Base-by-base conservation (phyloP, 2,888 invertebrate genomes). In the Lamellibrachia satsuma region DNA sequence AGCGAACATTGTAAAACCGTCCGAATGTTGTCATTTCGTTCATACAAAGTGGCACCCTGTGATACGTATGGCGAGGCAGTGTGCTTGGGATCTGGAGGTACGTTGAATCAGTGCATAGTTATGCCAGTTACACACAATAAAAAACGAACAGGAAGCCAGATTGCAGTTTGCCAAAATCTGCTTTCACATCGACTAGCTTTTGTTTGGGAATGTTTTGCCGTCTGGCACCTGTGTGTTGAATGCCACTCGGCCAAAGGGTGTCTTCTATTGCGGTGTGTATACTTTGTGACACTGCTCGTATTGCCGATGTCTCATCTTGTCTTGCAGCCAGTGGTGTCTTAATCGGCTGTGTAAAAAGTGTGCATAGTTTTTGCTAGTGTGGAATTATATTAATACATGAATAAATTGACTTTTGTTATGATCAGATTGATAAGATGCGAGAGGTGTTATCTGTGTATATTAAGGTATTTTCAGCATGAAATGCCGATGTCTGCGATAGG, bases 171-270 rank as follows among this genome's bases (percentile, higher is more conserved):
- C 75, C 75, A 75, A 75, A 75, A 22, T 75, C 75, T 75, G 75
- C 75, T 75, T 75, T 75, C 75, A n/a, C n/a, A 75, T 75, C 75
- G 75, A 75, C 75, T 75, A 75, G n/a, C 75, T 75, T 75, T 75
- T 75, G 75, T 75, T 75, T 75, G 75, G 75, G n/a, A 22, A 22
- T 15, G 15, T 75, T 75, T 75, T 75, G 75, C 22, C n/a, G 75
- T 15, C 75, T 75, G 75, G 75, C 22, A n/a, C 15, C 75, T 15
- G 75, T 75, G 75, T 75, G 75, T 75, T 75, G 22, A 4, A 4
- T 15, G 75, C 75, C 75, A 75, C 22, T n/a, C 15, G 22, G 15
- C n/a, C 75, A 15, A 75, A 75, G n/a, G 75, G 75, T 75, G 75
- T n/a, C 75, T 75, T 75, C 75, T 75, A 75, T 75, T 75, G 75